Percentiles rank a stretch among this genome's conserved stretches.
These are phyloP conservation scores for Cricetomys ansorgei DNA, from an alignment of 2,113 vertebrate species.

Conservation along the genomic window DNA sequence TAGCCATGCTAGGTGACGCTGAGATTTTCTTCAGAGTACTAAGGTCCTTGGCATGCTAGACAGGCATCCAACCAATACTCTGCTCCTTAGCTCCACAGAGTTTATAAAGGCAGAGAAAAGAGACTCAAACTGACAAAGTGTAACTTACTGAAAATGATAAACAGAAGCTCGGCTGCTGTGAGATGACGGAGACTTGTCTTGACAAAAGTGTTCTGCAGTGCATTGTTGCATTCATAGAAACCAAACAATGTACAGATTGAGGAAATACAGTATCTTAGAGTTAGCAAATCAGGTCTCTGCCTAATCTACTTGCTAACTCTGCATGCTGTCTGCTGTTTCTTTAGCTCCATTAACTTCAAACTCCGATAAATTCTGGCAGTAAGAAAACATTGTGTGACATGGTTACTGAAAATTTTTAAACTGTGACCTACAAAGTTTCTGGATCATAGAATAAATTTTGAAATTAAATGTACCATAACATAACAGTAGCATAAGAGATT, in stretches of 20 bases:
- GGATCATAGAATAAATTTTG: neutral
- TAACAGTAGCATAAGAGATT: neutral
- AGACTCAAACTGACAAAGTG: neutral
- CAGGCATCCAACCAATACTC: neutral
- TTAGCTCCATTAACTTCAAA: neutral
- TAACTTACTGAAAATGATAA: neutral
- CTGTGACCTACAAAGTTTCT: neutral
- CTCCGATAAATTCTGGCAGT: slow-evolving; percentile 9
- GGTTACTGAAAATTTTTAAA: neutral
- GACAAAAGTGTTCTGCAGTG: neutral
- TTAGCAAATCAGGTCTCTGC: neutral
- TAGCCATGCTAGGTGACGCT: neutral
- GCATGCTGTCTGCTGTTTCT: neutral
- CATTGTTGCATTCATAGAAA: neutral
- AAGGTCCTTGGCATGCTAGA: neutral
- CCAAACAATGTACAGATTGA: neutral
- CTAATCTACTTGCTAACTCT: neutral
- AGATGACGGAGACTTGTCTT: slow-evolving; percentile 20
- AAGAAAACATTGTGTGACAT: neutral
- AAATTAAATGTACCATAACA: neutral
- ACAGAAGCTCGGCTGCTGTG: neutral
- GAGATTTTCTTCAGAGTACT: neutral
- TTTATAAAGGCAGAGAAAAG: slow-evolving; percentile 1
- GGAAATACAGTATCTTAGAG: neutral
- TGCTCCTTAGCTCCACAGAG: neutral